These are phyloP conservation scores for Coenonympha glycerion DNA, from an alignment of 2,888 invertebrate species.

Conservation along the genomic window DNA sequence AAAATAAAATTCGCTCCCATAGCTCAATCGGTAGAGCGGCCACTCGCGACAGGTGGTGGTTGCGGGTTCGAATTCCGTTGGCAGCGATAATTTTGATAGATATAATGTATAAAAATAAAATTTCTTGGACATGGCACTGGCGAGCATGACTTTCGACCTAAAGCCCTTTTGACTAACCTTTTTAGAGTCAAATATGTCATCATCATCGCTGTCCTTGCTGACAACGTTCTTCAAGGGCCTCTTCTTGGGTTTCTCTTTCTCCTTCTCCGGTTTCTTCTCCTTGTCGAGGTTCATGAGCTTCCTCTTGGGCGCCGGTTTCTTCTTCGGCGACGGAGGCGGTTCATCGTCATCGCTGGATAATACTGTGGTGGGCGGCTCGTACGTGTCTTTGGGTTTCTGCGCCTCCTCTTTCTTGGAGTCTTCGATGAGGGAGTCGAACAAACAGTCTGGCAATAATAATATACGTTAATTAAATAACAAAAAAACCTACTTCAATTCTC, in stretches of 20 bases:
- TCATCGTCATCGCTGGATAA: conserved; percentile 48
- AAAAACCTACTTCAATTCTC: too few species aligned
- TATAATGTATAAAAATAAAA: too few species aligned
- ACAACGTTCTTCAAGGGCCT: conserved; percentile 51
- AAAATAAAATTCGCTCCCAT: too few species aligned
- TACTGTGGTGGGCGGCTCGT: conserved; percentile 24
- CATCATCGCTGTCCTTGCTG: conserved; percentile 58
- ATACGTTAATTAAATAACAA: too few species aligned
- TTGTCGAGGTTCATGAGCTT: conserved; percentile 47
- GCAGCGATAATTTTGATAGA: too few species aligned
- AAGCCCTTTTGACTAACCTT: conserved; percentile 54
- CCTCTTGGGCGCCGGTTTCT: conserved; percentile 53
- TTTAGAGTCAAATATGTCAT: conserved; percentile 69
- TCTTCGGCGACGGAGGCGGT: conserved; percentile 45
- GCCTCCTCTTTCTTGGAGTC: conserved; percentile 58
- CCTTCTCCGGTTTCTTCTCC: conserved; percentile 32
- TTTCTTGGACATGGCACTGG: too few species aligned
- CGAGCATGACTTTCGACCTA: too few species aligned
- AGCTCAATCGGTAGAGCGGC: too few species aligned
- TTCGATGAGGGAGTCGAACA: conserved; percentile 71
- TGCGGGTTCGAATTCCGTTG: too few species aligned
- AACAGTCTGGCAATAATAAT: conserved; percentile 59
- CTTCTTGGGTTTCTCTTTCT: conserved; percentile 59
- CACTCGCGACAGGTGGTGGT: too few species aligned
- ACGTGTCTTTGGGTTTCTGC: conserved; percentile 25